Evolutionary conservation across 2,113 vertebrate genomes (phyloP), one percentile per base, ranked within the genome.

Genomic region (Aspidoscelis tigris): DNA sequence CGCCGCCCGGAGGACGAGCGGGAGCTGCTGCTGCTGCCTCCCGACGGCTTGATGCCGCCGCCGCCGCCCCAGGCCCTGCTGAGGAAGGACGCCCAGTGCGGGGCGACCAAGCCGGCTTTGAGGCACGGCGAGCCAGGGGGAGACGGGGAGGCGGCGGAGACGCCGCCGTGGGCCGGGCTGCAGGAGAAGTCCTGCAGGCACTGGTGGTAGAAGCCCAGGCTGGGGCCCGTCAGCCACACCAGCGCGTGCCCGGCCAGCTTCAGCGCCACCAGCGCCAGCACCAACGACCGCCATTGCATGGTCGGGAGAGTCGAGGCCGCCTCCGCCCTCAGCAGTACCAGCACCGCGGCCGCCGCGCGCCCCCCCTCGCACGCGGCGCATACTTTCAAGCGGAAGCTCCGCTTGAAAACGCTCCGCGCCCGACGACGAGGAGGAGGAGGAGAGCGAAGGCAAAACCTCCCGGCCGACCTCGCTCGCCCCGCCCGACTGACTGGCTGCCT

Each of bases 271-370:
- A 99, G 95, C 92, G 97, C 98, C 92, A 99, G 95, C 91, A 98
- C 95, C 93, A 98, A 89, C 95, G 98, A 98, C 92, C 97, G 96
- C 98, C 98, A 99, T 97, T 96, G 98, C 98, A 99, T 99, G 95
- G 97, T 97, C 95, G 96, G 96, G 94, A 39, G 81, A 82, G 53
- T 58, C 55, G 80, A 71, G 22, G 66, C 76, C 61, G 39, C 24
- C 55, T 9, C 58, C 58, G 58, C 7, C 76, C 8, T 26, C 55
- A n/a, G 68, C n/a, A 22, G 61, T 65, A 33, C 26, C 68, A 69
- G 26, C 68, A 69, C 80, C 70, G 9, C 68, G 44, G 65, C 76
- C 68, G 5, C 83, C 83, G 41, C 85, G 92, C 90, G 83, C 85
- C 74, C 93, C 88, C 33, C 33, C 33, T 33, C 33, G 33, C 33